A percentile compares a stretch with the other conserved stretches of the same genome.
Conservation (phyloP, 2,888 invertebrate species). For the Drosophila birchii region DNA sequence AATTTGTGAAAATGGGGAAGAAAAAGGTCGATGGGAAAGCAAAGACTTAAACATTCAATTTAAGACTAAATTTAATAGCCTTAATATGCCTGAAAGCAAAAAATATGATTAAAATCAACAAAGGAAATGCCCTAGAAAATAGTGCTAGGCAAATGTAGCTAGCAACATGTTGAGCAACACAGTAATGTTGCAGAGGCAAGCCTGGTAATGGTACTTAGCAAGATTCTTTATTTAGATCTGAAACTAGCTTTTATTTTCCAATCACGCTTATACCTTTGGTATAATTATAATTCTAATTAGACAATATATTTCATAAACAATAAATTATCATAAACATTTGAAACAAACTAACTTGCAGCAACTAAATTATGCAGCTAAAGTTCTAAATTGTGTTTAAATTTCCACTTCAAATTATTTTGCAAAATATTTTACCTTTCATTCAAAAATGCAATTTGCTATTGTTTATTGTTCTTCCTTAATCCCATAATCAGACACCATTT, state of each 20-base stretch:
- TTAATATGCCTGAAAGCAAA: too few relatives aligned
- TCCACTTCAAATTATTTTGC: not conserved
- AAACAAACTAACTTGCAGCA: not conserved
- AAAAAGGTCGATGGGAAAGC: not conserved
- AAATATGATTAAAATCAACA: not conserved
- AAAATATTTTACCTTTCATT: not conserved
- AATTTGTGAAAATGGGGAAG: not conserved
- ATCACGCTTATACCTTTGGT: too few relatives aligned
- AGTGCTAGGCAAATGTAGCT: not conserved
- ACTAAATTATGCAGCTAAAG: not conserved
- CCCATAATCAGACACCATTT: not conserved
- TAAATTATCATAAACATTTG: not conserved
- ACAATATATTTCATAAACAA: not conserved
- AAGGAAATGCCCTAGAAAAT: not conserved
- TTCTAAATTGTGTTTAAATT: not conserved
- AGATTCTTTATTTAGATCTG: not conserved
- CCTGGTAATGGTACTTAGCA: not conserved
- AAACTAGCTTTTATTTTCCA: too few relatives aligned
- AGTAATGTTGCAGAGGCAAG: too few relatives aligned
- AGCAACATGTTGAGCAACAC: not conserved
- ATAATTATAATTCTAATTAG: too few relatives aligned
- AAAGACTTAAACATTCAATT: not conserved
- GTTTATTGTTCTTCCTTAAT: not conserved
- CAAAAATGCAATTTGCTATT: too few relatives aligned
- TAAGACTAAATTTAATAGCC: too few relatives aligned